Conservation (phyloP, 2,888 invertebrate species). For the Rhyacophila evoluta region DNA sequence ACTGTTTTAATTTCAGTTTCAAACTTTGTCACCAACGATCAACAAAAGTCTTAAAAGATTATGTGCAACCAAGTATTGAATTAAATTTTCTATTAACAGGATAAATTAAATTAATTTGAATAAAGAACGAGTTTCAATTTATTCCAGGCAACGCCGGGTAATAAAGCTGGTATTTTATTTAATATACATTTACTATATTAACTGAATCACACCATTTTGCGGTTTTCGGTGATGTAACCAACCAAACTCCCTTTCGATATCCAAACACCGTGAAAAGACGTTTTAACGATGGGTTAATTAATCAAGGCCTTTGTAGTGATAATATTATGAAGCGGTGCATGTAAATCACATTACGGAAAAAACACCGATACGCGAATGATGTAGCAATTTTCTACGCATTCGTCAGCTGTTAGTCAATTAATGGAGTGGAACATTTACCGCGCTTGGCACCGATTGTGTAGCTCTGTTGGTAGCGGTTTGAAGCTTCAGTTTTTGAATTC, state of each 20-base stretch:
- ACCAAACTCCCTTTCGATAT: background rate
- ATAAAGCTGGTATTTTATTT: no score
- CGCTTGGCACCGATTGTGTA: slow-evolving; percentile 47
- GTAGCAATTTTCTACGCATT: slow-evolving; percentile 48
- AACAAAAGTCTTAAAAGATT: no score
- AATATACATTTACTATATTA: no score
- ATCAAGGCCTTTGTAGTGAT: background rate
- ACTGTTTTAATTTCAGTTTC: no score
- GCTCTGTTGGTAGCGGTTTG: background rate
- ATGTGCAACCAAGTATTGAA: no score
- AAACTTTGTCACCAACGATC: no score
- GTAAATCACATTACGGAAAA: slow-evolving; percentile 14
- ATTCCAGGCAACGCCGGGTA: no score
- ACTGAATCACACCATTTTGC: no score
- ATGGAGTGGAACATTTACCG: slow-evolving; percentile 26
- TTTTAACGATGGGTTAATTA: slow-evolving; percentile 11
- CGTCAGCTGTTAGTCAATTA: slow-evolving; percentile 48
- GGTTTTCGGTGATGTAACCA: background rate
- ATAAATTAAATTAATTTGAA: no score
- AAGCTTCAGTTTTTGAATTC: background rate
- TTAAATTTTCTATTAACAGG: no score
- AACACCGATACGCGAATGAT: slow-evolving; percentile 38
- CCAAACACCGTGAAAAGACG: background rate
- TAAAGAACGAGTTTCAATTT: no score
- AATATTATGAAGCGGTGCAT: background rate